Evolutionary conservation across 2,888 invertebrate species (phyloP).

Genomic region (Adela reaumurella): DNA sequence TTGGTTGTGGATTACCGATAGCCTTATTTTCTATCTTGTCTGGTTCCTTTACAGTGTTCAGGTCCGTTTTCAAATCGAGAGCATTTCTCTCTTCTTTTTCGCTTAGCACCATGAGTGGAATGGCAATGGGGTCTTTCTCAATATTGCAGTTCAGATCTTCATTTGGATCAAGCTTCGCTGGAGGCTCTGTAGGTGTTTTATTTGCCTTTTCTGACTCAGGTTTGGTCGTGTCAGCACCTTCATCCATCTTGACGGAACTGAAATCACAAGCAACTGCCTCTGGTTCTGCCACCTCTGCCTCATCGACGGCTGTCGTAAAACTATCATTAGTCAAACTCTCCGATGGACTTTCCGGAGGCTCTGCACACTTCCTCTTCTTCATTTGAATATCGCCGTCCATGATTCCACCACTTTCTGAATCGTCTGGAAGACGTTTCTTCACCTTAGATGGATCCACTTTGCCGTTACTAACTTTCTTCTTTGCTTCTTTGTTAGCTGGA

Average conservation of each 20-base stretch:
- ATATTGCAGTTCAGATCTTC: slow-evolving; percentile 30
- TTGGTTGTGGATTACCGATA: slow-evolving; percentile 20
- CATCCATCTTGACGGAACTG: slow-evolving; percentile 44
- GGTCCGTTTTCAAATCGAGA: slow-evolving; percentile 42
- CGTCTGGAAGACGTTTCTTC: slow-evolving; percentile 54
- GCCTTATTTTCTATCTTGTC: slow-evolving; percentile 32
- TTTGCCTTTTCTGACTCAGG: slow-evolving; percentile 24
- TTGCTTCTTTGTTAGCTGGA: slow-evolving; percentile 36
- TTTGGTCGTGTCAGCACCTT: slow-evolving; percentile 34
- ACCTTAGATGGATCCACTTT: slow-evolving; percentile 51
- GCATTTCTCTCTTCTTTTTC: slow-evolving; percentile 40
- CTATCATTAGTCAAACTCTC: slow-evolving; percentile 84
- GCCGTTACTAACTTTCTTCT: slow-evolving; percentile 43
- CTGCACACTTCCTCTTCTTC: slow-evolving; percentile 49
- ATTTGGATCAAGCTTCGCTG: slow-evolving; percentile 29
- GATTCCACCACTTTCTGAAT: slow-evolving; percentile 56
- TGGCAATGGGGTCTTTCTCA: slow-evolving; percentile 36
- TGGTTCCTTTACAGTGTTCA: slow-evolving; percentile 22
- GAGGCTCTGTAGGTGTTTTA: slow-evolving; percentile 31
- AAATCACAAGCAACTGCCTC: slow-evolving; percentile 48
- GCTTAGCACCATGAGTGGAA: slow-evolving; percentile 25
- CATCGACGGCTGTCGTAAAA: slow-evolving; percentile 76
- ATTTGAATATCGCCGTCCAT: slow-evolving; percentile 59
- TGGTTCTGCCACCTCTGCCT: slow-evolving; percentile 54
- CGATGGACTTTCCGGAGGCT: slow-evolving; percentile 71